These are phyloP conservation scores for Pammene aurita DNA, from an alignment of 2,888 invertebrate genomes.

Conservation along the genomic window DNA sequence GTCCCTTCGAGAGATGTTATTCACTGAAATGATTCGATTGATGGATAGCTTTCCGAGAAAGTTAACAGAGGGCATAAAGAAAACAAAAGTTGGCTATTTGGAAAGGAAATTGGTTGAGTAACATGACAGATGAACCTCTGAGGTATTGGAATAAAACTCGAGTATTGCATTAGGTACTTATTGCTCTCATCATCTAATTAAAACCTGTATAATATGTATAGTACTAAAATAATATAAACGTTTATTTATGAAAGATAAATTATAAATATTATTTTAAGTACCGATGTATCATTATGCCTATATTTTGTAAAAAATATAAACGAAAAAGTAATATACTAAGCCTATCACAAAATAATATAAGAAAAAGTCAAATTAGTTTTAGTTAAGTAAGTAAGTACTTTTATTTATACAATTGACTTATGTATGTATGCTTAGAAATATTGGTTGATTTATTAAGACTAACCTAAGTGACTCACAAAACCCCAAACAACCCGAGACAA, in stretches of 20 bases:
- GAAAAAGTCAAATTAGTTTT: too few relatives aligned
- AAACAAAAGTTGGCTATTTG: constrained; percentile 36
- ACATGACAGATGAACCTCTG: constrained; percentile 39
- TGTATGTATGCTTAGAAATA: constrained; percentile 10
- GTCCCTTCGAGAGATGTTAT: constrained; percentile 29
- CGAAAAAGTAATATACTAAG: too few relatives aligned
- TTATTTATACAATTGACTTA: not conserved
- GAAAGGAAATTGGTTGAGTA: constrained; percentile 34
- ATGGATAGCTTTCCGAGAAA: constrained; percentile 38
- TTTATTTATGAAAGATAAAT: too few relatives aligned
- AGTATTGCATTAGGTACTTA: not conserved
- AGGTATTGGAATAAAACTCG: constrained; percentile 22
- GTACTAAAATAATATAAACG: not conserved
- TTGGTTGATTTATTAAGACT: constrained; percentile 18
- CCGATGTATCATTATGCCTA: too few relatives aligned
- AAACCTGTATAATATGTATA: not conserved
- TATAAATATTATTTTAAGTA: too few relatives aligned
- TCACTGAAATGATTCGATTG: constrained; percentile 35
- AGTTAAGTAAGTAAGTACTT: too few relatives aligned
- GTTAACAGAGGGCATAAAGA: constrained; percentile 38
- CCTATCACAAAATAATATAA: too few relatives aligned
- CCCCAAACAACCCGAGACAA: constrained; percentile 34
- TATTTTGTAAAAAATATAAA: too few relatives aligned
- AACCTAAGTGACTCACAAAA: constrained; percentile 28
- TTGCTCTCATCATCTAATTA: not conserved